Evolutionary conservation across 2,113 vertebrate species (phyloP).

Genomic region (Equus quagga): DNA sequence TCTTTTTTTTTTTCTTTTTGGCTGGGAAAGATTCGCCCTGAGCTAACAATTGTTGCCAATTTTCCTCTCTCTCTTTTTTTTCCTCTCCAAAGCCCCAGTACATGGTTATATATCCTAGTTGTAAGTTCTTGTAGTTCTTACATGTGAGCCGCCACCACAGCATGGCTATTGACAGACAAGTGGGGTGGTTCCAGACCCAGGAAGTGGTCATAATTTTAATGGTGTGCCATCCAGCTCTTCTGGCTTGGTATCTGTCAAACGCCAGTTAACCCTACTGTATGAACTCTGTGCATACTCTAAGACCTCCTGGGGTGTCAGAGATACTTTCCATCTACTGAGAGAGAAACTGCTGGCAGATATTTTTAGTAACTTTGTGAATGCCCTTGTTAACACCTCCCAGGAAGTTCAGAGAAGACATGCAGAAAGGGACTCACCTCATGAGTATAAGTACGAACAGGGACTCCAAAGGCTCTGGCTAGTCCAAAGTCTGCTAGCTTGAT

Average conservation of each 20-base stretch:
- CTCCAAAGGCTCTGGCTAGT: constrained; percentile 95
- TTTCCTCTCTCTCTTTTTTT: no score
- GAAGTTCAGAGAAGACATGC: constrained; percentile 36
- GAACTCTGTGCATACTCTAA: constrained; percentile 45
- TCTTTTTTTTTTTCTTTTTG: neutral
- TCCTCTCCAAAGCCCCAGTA: no score
- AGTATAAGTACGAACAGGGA: constrained; percentile 97
- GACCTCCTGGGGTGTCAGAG: neutral
- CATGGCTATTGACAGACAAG: no score
- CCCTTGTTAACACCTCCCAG: neutral
- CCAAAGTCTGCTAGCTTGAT: constrained; percentile 99
- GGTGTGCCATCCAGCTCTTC: neutral
- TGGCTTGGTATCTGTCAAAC: constrained; percentile 28
- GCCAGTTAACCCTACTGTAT: neutral
- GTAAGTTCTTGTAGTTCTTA: no score
- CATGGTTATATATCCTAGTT: no score
- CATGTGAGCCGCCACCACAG: no score
- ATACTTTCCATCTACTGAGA: constrained; percentile 1
- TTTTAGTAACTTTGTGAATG: constrained; percentile 54
- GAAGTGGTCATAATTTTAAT: constrained; percentile 55
- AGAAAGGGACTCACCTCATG: constrained; percentile 90
- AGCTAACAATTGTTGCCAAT: no score
- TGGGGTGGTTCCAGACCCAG: no score
- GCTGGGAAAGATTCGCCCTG: no score
- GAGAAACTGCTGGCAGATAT: constrained; percentile 42